phyloP scores from a whole-genome alignment of 2,888 invertebrate species.

The Leptinotarsa peninsularis region DNA sequence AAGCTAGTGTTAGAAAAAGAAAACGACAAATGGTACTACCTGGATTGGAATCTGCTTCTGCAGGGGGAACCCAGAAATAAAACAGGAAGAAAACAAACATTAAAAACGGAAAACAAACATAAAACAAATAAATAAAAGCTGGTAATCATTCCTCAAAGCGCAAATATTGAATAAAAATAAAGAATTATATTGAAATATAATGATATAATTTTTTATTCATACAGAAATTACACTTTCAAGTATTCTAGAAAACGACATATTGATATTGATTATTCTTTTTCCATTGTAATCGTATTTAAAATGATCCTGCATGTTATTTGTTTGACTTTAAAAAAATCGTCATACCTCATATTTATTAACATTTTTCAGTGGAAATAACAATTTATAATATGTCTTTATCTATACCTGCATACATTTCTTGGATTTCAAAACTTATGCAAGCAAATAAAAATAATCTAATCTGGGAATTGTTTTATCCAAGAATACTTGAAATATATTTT shows the following conservation, averaged over 20 bases:
- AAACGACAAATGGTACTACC: conserved; percentile 62
- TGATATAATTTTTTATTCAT: neutral
- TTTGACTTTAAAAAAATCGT: too few relatives aligned
- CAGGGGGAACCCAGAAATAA: conserved; percentile 59
- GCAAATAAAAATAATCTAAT: conserved; percentile 12
- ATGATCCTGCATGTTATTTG: too few relatives aligned
- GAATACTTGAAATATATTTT: conserved; percentile 15
- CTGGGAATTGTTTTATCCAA: neutral
- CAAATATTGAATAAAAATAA: neutral
- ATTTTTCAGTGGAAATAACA: neutral
- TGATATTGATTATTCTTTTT: too few relatives aligned
- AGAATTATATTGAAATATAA: neutral
- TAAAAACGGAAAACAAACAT: conserved; percentile 39
- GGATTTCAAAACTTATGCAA: conserved; percentile 4
- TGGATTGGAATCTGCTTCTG: conserved; percentile 64
- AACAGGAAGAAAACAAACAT: conserved; percentile 57
- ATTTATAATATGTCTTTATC: neutral
- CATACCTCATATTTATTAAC: too few relatives aligned
- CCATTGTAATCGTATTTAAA: too few relatives aligned
- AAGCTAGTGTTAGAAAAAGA: conserved; percentile 48
- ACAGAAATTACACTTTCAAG: conserved; percentile 1
- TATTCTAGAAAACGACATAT: neutral
- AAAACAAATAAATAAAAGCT: conserved; percentile 30
- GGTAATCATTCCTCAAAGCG: conserved; percentile 22
- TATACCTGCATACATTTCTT: neutral